Percentiles rank a stretch among this genome's conserved stretches.
These are phyloP conservation scores for Ophiothrix spiculata DNA, from an alignment of 35 echinoderm and acorn worm species.

Conservation along the genomic window DNA sequence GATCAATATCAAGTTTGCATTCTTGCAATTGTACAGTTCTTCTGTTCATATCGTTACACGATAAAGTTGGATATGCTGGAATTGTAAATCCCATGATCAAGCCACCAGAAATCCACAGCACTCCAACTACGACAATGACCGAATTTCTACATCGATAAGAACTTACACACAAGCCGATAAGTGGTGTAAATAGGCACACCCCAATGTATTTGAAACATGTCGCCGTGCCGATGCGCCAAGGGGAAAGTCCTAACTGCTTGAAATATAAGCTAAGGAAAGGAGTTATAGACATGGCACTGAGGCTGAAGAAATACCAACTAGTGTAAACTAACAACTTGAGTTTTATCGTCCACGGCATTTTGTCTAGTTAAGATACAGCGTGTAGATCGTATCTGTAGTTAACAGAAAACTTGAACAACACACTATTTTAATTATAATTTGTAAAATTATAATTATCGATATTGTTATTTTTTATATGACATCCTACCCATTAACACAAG, in stretches of 20 bases:
- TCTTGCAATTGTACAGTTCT: too few species aligned
- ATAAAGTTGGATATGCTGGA: not conserved
- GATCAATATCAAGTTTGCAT: too few species aligned
- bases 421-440: too few species aligned
- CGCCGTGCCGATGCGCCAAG: not conserved
- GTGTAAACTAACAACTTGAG: not conserved
- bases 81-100: not conserved
- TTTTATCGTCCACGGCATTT: too few species aligned
- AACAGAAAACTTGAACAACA: too few species aligned
- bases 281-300: not conserved
- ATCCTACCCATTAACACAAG: too few species aligned
- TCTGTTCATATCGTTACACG: not conserved
- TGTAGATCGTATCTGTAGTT: too few species aligned
- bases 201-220: not conserved
- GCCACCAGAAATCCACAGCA: not conserved
- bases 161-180: not conserved
- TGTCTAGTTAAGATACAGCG: too few species aligned
- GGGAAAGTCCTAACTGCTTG: not conserved
- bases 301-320: not conserved
- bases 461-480: too few species aligned
- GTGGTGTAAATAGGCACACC: not conserved
- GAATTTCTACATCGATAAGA: not conserved
- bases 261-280: not conserved
- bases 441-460: too few species aligned
- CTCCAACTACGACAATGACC: not conserved